A percentile compares a stretch with the other conserved stretches of the same genome.
Conservation (phyloP, 2,113 vertebrate genomes). For the Forbesichthys agassizii region DNA sequence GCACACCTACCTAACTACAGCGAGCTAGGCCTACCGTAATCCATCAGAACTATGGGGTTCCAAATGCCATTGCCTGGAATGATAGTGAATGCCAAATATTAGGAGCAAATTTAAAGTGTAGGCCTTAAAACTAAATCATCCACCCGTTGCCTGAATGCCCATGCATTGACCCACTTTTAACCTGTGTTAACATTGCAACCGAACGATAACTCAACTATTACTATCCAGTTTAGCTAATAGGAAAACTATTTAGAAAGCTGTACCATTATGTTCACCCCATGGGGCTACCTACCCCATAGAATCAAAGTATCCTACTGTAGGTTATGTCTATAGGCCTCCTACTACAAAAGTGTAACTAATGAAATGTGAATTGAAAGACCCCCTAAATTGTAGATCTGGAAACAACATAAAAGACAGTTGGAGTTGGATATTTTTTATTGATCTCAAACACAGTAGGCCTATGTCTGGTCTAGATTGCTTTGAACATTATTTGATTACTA, state of each 20-base stretch:
- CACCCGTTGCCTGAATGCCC: conserved; percentile 29
- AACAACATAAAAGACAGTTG: conserved; percentile 21
- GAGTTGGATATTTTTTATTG: conserved; percentile 14
- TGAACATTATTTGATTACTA: conserved; percentile 11
- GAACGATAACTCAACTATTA: conserved; percentile 30
- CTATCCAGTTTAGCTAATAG: conserved; percentile 4
- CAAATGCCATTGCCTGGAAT: conserved; percentile 11
- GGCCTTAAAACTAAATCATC: conserved; percentile 45
- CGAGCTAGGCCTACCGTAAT: conserved; percentile 32
- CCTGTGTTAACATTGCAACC: conserved; percentile 52
- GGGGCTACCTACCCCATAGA: background rate
- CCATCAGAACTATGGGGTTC: conserved; percentile 35
- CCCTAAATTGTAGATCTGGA: background rate
- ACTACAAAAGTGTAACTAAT: background rate
- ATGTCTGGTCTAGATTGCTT: conserved; percentile 6
- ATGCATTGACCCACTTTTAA: conserved; percentile 45
- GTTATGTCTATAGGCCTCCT: too few species aligned
- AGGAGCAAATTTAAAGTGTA: conserved; percentile 8
- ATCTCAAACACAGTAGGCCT: background rate
- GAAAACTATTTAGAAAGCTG: conserved; percentile 32
- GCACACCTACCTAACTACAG: too few species aligned
- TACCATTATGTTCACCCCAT: conserved; percentile 32
- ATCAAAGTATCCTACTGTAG: background rate
- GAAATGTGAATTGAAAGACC: background rate
- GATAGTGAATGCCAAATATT: conserved; percentile 30